phyloP scores from a whole-genome alignment of 2,888 invertebrate species.

The Neoitamus cyanurus region DNA sequence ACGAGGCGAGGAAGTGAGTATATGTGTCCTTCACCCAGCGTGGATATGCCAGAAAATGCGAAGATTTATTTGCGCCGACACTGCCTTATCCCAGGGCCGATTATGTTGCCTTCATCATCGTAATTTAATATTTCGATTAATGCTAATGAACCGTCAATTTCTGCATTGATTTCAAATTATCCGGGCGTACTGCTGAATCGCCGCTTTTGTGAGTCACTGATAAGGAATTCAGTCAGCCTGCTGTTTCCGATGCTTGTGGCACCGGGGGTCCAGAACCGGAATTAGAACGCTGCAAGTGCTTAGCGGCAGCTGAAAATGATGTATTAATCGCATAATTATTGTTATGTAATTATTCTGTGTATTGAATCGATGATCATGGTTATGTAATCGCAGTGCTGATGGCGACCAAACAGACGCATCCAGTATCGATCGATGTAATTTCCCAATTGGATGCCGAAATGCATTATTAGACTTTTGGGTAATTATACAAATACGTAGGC shows the following conservation, averaged over 20 bases:
- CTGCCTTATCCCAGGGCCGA: background rate
- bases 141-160: background rate
- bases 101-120: background rate
- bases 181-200: background rate
- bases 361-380: background rate
- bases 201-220: background rate
- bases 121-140: slow-evolving; percentile 11
- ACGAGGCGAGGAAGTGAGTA: background rate
- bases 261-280: background rate
- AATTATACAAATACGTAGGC: background rate
- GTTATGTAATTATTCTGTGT: background rate
- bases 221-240: background rate
- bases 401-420: background rate
- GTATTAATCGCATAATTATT: background rate
- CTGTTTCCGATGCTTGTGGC: background rate
- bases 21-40: too few species aligned
- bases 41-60: background rate
- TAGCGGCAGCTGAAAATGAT: background rate
- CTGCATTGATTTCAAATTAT: background rate
- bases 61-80: background rate
- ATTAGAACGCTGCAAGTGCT: background rate
- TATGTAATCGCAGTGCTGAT: background rate
- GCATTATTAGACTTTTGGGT: background rate
- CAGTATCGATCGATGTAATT: background rate
- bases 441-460: background rate